phyloP scores from a whole-genome alignment of 2,888 invertebrate species.

The Parascotia fuliginaria region DNA sequence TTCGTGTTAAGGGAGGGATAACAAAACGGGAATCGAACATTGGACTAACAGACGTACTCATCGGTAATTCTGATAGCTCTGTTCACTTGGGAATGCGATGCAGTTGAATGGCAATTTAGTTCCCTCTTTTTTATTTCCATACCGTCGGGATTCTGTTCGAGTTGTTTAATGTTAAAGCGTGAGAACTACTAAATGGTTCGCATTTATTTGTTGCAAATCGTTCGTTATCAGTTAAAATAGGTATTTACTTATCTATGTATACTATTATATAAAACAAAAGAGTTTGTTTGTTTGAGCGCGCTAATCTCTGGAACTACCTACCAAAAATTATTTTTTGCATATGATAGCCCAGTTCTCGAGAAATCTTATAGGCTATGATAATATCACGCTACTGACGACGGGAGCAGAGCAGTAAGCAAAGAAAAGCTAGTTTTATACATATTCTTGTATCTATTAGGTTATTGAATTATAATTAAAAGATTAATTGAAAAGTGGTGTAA shows the following conservation, averaged over 20 bases:
- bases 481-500: too few species aligned
- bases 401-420: too few species aligned
- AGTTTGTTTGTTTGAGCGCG: too few species aligned
- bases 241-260: background rate
- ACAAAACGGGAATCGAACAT: slow-evolving; percentile 41
- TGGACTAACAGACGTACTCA: slow-evolving; percentile 45
- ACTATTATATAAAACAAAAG: too few species aligned
- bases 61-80: slow-evolving; percentile 48
- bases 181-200: slow-evolving; percentile 12
- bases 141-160: slow-evolving; percentile 25
- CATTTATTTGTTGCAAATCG: background rate
- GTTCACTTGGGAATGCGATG: slow-evolving; percentile 43
- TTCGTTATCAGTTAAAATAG: background rate
- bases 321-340: too few species aligned
- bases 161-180: slow-evolving; percentile 21
- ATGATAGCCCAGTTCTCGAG: too few species aligned
- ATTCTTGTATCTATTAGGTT: background rate
- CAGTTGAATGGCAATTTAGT: slow-evolving; percentile 46
- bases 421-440: too few species aligned
- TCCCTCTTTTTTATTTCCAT: slow-evolving; percentile 25
- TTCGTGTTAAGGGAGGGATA: slow-evolving; percentile 42
- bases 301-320: too few species aligned
- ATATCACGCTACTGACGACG: too few species aligned
- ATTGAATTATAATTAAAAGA: background rate
- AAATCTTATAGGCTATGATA: too few species aligned